Conservation (phyloP, 2,797 vertebrate species). For the Toxotes lorentzi region DNA sequence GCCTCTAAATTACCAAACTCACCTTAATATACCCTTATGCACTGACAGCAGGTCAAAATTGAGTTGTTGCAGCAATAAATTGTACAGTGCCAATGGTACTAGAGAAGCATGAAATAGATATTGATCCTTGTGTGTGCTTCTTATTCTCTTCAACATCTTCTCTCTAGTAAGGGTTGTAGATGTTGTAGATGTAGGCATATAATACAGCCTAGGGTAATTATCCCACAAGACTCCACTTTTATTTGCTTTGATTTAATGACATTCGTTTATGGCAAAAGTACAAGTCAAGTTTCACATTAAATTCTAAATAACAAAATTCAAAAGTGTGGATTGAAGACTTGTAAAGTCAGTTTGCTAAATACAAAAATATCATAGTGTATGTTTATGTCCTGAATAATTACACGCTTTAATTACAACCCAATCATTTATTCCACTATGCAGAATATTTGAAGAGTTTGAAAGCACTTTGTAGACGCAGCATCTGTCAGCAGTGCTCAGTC, state of each 20-base stretch:
- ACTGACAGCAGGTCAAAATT: conserved; percentile 29
- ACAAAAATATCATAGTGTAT: neutral
- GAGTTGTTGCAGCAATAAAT: conserved; percentile 57
- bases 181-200: neutral
- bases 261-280: neutral
- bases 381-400: neutral
- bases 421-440: conserved; percentile 4
- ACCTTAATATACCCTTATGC: conserved; percentile 37
- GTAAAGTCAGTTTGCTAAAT: neutral
- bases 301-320: neutral
- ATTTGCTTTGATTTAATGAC: conserved; percentile 23
- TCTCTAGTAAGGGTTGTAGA: conserved; percentile 10
- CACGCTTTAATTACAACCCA: neutral
- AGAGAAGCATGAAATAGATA: conserved; percentile 74
- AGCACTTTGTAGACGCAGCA: conserved; percentile 3
- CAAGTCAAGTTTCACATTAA: conserved; percentile 1
- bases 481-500: neutral
- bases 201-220: conserved; percentile 10
- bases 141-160: conserved; percentile 35
- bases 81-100: conserved; percentile 33
- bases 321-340: neutral
- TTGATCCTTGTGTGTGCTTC: conserved; percentile 51
- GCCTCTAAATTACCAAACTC: conserved; percentile 49
- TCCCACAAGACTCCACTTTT: neutral
- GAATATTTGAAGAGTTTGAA: conserved; percentile 7